These are phyloP conservation scores for Boulengeromyrus knoepffleri DNA, from an alignment of 2,113 vertebrate species.

Conservation along the genomic window DNA sequence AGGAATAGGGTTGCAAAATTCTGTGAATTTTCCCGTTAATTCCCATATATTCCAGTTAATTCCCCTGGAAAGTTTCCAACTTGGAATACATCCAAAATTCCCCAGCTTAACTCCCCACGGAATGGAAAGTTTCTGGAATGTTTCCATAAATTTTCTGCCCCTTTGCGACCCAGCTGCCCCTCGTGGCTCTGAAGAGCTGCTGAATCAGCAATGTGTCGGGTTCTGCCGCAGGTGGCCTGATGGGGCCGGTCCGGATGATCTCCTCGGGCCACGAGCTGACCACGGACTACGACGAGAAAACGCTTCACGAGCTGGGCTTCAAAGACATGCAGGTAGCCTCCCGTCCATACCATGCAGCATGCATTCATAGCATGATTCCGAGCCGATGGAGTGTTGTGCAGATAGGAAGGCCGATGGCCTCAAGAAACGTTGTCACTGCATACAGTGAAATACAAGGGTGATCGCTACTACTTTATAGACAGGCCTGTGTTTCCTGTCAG, in stretches of 20 bases:
- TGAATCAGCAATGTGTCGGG: background rate
- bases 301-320: conserved; percentile 91
- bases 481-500: background rate
- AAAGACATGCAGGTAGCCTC: conserved; percentile 94
- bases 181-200: background rate
- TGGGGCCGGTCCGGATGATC: conserved; percentile 98
- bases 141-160: background rate
- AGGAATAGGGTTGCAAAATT: background rate
- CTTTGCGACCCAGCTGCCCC: background rate
- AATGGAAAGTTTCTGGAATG: background rate
- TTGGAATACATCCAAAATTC: background rate
- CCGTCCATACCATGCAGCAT: background rate
- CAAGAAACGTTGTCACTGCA: too few relatives aligned
- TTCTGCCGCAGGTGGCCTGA: conserved; percentile 76
- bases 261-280: conserved; percentile 96
- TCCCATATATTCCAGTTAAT: background rate
- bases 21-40: background rate
- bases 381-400: background rate
- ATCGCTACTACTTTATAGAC: background rate
- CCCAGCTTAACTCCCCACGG: background rate
- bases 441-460: background rate
- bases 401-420: background rate
- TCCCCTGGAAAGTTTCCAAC: background rate
- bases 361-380: background rate
- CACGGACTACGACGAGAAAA: conserved; percentile 97